These are phyloP conservation scores for Caenorhabditis panamensis DNA, from an alignment of 2,888 invertebrate species.

Conservation along the genomic window DNA sequence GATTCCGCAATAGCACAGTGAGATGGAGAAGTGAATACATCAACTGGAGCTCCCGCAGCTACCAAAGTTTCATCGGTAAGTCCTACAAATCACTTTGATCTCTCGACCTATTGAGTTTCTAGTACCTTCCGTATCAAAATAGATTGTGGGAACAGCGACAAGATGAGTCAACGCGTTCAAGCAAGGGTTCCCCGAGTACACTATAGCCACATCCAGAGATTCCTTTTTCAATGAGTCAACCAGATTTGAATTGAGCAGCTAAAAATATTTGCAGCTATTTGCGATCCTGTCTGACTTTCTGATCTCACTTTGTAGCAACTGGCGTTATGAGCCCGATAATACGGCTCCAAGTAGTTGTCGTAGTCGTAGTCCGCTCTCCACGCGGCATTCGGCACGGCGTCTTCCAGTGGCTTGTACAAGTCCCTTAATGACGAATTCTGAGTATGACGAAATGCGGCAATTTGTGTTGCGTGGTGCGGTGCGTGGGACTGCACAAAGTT, in stretches of 20 bases:
- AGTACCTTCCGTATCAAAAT: constrained; percentile 77
- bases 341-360: constrained; percentile 71
- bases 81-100: constrained; percentile 44
- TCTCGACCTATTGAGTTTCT: neutral
- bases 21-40: constrained; percentile 63
- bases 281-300: neutral
- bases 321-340: constrained; percentile 78
- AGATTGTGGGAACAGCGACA: constrained; percentile 78
- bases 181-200: constrained; percentile 80
- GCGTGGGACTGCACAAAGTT: constrained; percentile 12
- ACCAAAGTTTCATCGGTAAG: constrained; percentile 79
- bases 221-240: constrained; percentile 78
- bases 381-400: constrained; percentile 72
- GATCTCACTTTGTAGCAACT: constrained; percentile 77
- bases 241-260: constrained; percentile 79
- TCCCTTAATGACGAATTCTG: constrained; percentile 57
- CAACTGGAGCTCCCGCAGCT: constrained; percentile 75
- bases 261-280: constrained; percentile 28
- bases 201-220: constrained; percentile 77
- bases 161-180: constrained; percentile 78
- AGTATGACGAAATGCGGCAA: constrained; percentile 32
- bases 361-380: constrained; percentile 76
- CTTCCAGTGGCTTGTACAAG: constrained; percentile 75
- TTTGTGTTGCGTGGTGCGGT: too few species aligned
- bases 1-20: constrained; percentile 60